Evolutionary conservation across 1,140 invertebrate species (phyloP).

Genomic region (Orius laevigatus): DNA sequence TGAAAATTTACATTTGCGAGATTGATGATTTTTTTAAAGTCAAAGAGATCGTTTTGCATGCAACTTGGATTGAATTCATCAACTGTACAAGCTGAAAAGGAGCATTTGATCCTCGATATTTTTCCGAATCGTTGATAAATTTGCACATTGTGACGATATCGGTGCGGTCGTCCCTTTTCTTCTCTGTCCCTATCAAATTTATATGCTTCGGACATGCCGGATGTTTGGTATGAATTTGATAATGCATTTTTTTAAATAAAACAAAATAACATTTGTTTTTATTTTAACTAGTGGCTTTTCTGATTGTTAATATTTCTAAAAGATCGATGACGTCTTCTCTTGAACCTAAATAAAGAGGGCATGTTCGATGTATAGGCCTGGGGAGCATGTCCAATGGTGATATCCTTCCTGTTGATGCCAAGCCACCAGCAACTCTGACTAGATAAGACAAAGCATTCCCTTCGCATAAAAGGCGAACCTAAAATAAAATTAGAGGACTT

Average conservation of each 20-base stretch:
- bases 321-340: conserved; percentile 1
- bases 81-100: conserved; percentile 2
- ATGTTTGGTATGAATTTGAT: no score
- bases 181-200: no score
- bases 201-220: no score
- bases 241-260: no score
- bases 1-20: conserved; percentile 2
- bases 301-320: neutral
- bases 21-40: conserved; percentile 4
- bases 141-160: no score
- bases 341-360: neutral
- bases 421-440: neutral
- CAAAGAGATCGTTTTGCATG: conserved; percentile 1
- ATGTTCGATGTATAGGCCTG: neutral
- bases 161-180: no score
- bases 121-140: no score
- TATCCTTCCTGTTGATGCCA: neutral
- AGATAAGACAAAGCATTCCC: neutral
- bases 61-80: conserved; percentile 2
- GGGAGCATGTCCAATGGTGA: neutral
- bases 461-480: conserved; percentile 1
- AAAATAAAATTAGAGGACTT: no score
- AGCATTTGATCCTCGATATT: no score
- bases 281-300: neutral
- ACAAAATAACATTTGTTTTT: no score